phyloP scores from a whole-genome alignment of 2,888 invertebrate species.

The Agonum fuliginosum region DNA sequence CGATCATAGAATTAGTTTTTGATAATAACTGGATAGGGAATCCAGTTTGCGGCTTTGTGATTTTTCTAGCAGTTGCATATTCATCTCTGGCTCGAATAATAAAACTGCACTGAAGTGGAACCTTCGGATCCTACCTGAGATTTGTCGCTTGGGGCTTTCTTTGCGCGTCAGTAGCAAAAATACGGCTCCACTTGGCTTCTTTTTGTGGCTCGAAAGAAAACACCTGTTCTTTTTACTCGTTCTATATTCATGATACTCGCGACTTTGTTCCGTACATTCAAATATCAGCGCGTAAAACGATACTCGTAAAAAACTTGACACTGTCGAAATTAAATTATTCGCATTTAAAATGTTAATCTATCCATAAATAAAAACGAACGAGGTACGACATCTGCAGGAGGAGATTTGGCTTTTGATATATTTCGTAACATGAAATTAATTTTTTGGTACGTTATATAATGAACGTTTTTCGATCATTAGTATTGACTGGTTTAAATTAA shows the following conservation, averaged over 20 bases:
- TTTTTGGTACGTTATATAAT: too few species aligned
- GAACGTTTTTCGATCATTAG: too few species aligned
- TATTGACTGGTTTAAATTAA: too few species aligned
- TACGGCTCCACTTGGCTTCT: constrained; percentile 27
- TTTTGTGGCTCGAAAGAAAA: constrained; percentile 32
- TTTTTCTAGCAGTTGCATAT: too few species aligned
- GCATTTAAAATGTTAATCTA: constrained; percentile 28
- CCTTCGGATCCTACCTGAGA: constrained; percentile 14
- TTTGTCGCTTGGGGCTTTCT: constrained; percentile 22
- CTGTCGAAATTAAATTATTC: constrained; percentile 34
- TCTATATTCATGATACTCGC: constrained; percentile 22
- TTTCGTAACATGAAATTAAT: too few species aligned
- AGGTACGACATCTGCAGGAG: too few species aligned
- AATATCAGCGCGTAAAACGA: constrained; percentile 5
- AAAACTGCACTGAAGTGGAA: background rate
- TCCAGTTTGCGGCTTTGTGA: too few species aligned
- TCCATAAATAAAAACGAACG: background rate
- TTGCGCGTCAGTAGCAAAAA: constrained; percentile 31
- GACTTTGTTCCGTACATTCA: background rate
- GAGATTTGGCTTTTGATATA: too few species aligned
- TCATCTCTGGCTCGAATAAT: background rate
- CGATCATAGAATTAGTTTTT: too few species aligned
- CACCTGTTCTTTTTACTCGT: constrained; percentile 33
- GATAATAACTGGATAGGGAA: too few species aligned
- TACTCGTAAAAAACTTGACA: constrained; percentile 29